A percentile compares a stretch with the other conserved stretches of the same genome.
Conservation (phyloP, 1,140 invertebrate species). For the Rhagoletis zephyria region DNA sequence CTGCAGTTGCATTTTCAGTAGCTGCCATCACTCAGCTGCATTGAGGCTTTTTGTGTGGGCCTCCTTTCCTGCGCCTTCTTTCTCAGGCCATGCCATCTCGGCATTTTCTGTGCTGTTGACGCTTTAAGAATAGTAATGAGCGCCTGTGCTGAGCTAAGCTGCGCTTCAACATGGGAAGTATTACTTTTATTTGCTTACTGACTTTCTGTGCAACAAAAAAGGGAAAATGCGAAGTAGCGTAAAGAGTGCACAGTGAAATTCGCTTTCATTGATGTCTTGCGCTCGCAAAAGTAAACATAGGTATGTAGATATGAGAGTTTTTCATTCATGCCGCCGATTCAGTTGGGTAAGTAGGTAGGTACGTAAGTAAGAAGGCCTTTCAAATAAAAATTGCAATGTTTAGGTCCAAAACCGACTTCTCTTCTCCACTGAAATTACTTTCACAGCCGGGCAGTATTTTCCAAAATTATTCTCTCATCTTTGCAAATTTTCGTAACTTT, state of each 20-base stretch:
- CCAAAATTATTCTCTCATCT: too few species aligned
- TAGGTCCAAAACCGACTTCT: too few species aligned
- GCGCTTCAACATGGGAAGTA: neutral
- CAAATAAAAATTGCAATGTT: too few species aligned
- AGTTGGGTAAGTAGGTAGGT: too few species aligned
- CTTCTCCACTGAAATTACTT: too few species aligned
- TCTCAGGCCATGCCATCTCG: neutral
- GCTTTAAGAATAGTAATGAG: conserved; percentile 24
- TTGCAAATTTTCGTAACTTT: too few species aligned
- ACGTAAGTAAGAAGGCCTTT: too few species aligned
- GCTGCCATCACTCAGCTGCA: neutral
- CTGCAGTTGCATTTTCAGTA: conserved; percentile 41
- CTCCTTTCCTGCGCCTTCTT: neutral
- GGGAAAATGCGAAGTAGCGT: neutral
- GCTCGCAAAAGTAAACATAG: too few species aligned
- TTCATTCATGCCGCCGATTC: too few species aligned
- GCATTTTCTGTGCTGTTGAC: neutral
- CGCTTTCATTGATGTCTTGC: neutral
- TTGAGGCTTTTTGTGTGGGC: neutral
- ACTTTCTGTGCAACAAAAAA: too few species aligned
- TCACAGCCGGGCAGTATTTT: too few species aligned
- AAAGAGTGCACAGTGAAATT: neutral
- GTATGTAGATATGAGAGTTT: too few species aligned
- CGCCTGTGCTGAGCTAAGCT: neutral
- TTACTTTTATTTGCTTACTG: neutral